Evolutionary conservation across 2,888 invertebrate species (phyloP).

Genomic region (Stenurella melanura): DNA sequence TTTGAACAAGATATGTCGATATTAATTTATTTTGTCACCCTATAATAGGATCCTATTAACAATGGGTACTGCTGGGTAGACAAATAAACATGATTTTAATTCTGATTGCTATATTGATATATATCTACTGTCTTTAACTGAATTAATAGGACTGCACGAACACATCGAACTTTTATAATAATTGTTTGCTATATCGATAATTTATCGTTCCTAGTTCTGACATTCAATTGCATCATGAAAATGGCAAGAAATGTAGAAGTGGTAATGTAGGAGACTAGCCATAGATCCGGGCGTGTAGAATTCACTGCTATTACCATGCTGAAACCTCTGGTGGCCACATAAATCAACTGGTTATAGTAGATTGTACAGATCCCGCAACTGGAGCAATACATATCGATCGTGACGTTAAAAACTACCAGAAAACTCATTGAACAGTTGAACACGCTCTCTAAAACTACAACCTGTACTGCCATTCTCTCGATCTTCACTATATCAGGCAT

Average conservation of each 20-base stretch:
- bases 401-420: conserved; percentile 70
- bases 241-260: conserved; percentile 32
- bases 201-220: conserved; percentile 43
- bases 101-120: not conserved
- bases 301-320: conserved; percentile 60
- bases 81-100: conserved; percentile 5
- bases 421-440: conserved; percentile 61
- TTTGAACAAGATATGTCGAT: no score
- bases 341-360: conserved; percentile 66
- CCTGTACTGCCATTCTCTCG: conserved; percentile 34
- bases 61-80: not conserved
- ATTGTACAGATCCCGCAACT: conserved; percentile 69
- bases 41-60: not conserved
- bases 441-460: conserved; percentile 47
- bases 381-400: conserved; percentile 70
- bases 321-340: conserved; percentile 63
- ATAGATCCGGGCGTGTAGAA: conserved; percentile 40
- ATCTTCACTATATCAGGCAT: not conserved
- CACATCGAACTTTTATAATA: conserved; percentile 40
- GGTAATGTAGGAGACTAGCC: conserved; percentile 23
- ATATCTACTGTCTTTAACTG: conserved; percentile 35
- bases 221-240: conserved; percentile 49
- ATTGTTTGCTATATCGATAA: conserved; percentile 49
- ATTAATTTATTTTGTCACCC: not conserved
- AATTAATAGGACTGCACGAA: conserved; percentile 44